These are phyloP conservation scores for Tinamus guttatus DNA, from an alignment of 2,113 vertebrate species.

Conservation along the genomic window DNA sequence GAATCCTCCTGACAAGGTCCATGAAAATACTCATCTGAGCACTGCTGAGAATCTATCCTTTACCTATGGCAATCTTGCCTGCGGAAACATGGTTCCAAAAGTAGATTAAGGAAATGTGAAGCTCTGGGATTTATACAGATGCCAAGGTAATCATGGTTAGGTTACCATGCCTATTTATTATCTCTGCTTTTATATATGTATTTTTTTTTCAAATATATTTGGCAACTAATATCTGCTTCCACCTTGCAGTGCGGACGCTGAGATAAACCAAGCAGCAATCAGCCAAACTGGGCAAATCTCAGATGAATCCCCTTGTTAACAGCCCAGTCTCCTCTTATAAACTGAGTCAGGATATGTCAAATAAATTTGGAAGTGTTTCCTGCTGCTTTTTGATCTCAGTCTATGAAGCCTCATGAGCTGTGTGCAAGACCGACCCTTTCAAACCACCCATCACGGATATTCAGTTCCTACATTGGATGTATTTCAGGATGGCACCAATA, in stretches of 20 bases:
- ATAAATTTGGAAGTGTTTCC: background rate
- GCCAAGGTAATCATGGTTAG: background rate
- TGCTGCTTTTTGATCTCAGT: background rate
- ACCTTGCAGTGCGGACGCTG: background rate
- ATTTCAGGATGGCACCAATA: background rate
- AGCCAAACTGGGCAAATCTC: background rate
- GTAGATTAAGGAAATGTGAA: background rate
- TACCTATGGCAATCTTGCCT: background rate
- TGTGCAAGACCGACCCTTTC: background rate
- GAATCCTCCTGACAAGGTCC: background rate
- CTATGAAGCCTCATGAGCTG: background rate
- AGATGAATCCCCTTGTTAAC: background rate
- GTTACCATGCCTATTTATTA: background rate
- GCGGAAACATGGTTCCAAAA: background rate
- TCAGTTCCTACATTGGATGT: fast-evolving
- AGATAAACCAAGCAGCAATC: background rate
- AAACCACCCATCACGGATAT: background rate
- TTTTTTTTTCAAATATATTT: too few species aligned
- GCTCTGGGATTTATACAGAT: background rate
- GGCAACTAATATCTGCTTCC: background rate
- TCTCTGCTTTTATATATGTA: background rate
- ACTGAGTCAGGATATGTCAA: background rate
- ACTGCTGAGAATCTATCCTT: background rate
- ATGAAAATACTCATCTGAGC: fast-evolving
- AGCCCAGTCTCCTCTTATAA: fast-evolving